Conservation (phyloP, 2,888 invertebrate genomes). For the Suillia variegata region DNA sequence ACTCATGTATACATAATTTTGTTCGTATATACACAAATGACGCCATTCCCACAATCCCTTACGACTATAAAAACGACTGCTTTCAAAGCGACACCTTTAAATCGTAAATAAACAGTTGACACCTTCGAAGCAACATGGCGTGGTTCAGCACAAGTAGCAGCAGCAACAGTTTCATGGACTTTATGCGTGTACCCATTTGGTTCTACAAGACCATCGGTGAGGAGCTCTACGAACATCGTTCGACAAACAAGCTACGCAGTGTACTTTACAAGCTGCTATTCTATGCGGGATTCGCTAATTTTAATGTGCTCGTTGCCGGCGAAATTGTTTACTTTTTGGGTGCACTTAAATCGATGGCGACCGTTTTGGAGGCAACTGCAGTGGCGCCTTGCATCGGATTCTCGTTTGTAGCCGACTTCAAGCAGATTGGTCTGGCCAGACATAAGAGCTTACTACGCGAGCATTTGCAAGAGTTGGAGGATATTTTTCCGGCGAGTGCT, state of each 20-base stretch:
- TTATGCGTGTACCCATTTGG: slow-evolving; percentile 41
- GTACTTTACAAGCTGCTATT: slow-evolving; percentile 31
- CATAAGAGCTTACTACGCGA: too few relatives aligned
- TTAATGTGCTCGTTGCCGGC: slow-evolving; percentile 42
- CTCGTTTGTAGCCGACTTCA: too few relatives aligned
- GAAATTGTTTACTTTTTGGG: slow-evolving; percentile 45
- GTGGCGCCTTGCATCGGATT: too few relatives aligned
- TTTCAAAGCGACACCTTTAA: not conserved
- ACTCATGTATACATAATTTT: too few relatives aligned
- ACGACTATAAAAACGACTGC: too few relatives aligned
- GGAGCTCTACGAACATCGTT: slow-evolving; percentile 44
- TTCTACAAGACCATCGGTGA: slow-evolving; percentile 47
- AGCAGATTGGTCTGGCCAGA: too few relatives aligned
- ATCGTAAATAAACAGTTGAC: not conserved
- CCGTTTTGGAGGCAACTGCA: too few relatives aligned
- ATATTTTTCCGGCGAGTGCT: slow-evolving; percentile 44
- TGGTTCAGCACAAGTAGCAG: not conserved
- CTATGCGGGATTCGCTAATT: slow-evolving; percentile 42
- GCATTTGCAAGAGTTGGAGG: slow-evolving; percentile 45
- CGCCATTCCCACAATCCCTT: too few relatives aligned
- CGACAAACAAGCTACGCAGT: slow-evolving; percentile 24
- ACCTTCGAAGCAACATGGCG: not conserved
- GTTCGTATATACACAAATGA: too few relatives aligned
- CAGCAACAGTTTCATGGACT: slow-evolving; percentile 31
- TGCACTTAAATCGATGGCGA: too few relatives aligned